Conservation (phyloP, 2,113 vertebrate species). For the Phyllostomus discolor region DNA sequence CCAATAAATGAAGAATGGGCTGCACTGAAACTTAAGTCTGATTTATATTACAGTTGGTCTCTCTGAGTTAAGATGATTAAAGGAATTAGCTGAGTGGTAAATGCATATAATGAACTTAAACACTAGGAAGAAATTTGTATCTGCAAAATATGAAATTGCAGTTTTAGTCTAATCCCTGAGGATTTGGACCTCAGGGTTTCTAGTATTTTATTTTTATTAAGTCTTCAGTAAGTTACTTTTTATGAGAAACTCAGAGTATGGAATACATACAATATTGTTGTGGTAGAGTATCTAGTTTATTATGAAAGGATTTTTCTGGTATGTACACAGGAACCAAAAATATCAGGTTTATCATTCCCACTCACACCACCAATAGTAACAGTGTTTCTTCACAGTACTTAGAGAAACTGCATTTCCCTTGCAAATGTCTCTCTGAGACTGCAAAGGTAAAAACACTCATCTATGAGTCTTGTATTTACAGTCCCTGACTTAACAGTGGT, state of each 20-base stretch:
- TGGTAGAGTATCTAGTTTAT: conserved; percentile 50
- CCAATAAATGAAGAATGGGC: neutral
- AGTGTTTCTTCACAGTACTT: neutral
- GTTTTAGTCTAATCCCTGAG: neutral
- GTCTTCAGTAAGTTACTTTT: neutral
- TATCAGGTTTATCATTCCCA: neutral
- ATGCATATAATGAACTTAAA: neutral
- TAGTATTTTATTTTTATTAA: neutral
- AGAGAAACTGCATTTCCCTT: neutral
- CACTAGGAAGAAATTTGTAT: neutral
- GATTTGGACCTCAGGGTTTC: neutral
- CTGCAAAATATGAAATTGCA: neutral
- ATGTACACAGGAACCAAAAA: conserved; percentile 25
- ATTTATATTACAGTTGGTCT: neutral
- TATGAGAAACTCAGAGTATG: conserved; percentile 30
- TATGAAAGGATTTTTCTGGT: conserved; percentile 48
- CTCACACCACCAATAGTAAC: neutral
- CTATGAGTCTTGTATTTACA: neutral
- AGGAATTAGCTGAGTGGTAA: neutral
- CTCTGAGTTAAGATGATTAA: neutral
- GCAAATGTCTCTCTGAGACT: neutral
- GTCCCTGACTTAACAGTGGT: neutral
- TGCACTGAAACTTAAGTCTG: neutral
- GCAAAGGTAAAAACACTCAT: neutral
- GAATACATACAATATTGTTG: neutral